Evolutionary conservation across 2,797 vertebrate species (phyloP).

Genomic region (Hipposideros larvatus): DNA sequence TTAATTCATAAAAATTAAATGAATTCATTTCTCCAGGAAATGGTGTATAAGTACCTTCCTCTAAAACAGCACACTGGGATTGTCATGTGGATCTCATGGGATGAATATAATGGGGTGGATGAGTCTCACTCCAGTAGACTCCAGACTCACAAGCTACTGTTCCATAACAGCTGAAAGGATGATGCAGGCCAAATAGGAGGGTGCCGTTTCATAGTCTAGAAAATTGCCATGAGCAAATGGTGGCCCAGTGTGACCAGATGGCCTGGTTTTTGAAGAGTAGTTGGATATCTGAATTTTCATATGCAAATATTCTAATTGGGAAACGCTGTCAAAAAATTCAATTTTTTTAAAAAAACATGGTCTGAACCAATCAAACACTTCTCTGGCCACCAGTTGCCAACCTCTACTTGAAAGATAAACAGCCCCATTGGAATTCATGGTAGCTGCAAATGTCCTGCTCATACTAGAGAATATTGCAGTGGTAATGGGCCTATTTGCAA

Average conservation of each 20-base stretch:
- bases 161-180: background rate
- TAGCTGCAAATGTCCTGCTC: background rate
- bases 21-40: background rate
- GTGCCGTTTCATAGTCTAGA: background rate
- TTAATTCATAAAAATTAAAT: conserved; percentile 50
- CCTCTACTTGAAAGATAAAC: background rate
- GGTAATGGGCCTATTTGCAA: background rate
- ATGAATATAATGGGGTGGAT: background rate
- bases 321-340: conserved; percentile 17
- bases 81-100: background rate
- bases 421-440: background rate
- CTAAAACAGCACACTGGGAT: background rate
- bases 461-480: background rate
- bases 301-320: background rate
- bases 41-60: background rate
- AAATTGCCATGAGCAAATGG: background rate
- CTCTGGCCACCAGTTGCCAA: background rate
- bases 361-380: background rate
- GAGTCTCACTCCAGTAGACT: background rate
- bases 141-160: background rate
- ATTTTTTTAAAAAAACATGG: background rate
- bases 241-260: conserved; percentile 23
- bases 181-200: background rate
- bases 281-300: conserved; percentile 53
- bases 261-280: background rate